A percentile compares a stretch with the other conserved stretches of the same genome.
These are phyloP conservation scores for Julus scanicus DNA, from an alignment of 2,888 invertebrate genomes.

Conservation along the genomic window DNA sequence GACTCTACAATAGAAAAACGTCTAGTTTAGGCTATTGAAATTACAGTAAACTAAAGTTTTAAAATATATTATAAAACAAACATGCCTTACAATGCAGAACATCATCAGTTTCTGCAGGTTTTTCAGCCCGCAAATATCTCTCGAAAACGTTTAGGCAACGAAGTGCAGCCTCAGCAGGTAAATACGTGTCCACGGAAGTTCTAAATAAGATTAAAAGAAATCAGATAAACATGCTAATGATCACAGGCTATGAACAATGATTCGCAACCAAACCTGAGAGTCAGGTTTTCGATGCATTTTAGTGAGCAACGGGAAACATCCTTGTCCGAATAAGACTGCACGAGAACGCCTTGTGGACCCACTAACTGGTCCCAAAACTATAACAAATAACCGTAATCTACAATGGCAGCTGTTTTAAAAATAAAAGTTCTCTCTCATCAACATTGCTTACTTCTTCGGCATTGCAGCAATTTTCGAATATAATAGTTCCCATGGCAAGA, in stretches of 20 bases:
- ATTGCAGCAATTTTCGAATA: too few relatives aligned
- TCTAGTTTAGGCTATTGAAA: too few relatives aligned
- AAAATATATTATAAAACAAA: constrained; percentile 1
- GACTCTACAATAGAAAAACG: constrained; percentile 49
- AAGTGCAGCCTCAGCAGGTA: not conserved
- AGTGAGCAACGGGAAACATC: constrained; percentile 8
- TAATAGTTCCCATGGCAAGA: too few relatives aligned
- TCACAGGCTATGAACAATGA: not conserved
- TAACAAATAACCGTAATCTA: not conserved
- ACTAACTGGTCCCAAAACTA: constrained; percentile 55
- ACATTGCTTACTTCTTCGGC: too few relatives aligned
- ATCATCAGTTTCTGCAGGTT: constrained; percentile 46
- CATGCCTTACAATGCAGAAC: constrained; percentile 50
- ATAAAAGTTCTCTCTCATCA: too few relatives aligned
- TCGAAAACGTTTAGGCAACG: not conserved
- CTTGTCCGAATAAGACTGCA: not conserved
- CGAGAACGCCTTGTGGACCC: constrained; percentile 40
- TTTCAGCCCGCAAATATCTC: not conserved
- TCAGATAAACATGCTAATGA: not conserved
- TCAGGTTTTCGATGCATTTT: constrained; percentile 54
- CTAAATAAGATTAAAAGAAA: not conserved
- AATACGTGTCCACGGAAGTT: not conserved
- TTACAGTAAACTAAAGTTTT: too few relatives aligned
- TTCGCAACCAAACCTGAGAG: constrained; percentile 53
- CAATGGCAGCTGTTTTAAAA: too few relatives aligned